These are phyloP conservation scores for Hippocampus abdominalis DNA, from an alignment of 2,113 vertebrate species.

Conservation along the genomic window DNA sequence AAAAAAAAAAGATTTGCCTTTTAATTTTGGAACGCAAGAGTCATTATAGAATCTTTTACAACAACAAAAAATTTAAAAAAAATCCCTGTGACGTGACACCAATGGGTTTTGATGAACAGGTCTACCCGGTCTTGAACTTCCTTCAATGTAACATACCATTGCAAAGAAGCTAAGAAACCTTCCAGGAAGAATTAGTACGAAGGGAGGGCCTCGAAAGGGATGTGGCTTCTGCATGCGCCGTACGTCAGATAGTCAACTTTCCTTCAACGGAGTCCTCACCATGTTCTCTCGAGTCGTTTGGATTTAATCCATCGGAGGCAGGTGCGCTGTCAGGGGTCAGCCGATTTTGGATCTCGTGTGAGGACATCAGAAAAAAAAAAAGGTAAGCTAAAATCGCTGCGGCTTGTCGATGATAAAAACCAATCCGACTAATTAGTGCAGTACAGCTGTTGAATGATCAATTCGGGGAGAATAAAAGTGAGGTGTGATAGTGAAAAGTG, in stretches of 20 bases:
- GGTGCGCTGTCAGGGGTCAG: neutral
- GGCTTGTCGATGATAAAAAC: neutral
- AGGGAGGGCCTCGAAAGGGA: slow-evolving; percentile 12
- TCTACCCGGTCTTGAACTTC: neutral
- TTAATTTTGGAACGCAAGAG: neutral
- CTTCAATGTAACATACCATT: neutral
- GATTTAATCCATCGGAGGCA: slow-evolving; percentile 1
- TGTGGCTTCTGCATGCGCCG: slow-evolving; percentile 24
- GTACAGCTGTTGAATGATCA: neutral
- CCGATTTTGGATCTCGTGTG: neutral
- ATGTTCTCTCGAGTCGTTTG: neutral
- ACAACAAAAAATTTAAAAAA: neutral
- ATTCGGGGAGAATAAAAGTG: neutral
- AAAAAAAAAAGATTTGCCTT: no score
- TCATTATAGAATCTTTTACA: neutral
- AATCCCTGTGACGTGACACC: neutral
- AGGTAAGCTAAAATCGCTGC: slow-evolving; percentile 40
- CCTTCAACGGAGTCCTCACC: slow-evolving; percentile 1
- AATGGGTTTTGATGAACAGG: neutral
- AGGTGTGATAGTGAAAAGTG: neutral
- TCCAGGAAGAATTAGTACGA: slow-evolving; percentile 10
- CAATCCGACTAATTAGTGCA: neutral
- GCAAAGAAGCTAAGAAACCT: neutral
- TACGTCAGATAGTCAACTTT: slow-evolving; percentile 4
- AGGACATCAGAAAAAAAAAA: neutral